These are phyloP conservation scores for Zosterops lateralis DNA, from an alignment of 2,113 vertebrate genomes.

Conservation along the genomic window DNA sequence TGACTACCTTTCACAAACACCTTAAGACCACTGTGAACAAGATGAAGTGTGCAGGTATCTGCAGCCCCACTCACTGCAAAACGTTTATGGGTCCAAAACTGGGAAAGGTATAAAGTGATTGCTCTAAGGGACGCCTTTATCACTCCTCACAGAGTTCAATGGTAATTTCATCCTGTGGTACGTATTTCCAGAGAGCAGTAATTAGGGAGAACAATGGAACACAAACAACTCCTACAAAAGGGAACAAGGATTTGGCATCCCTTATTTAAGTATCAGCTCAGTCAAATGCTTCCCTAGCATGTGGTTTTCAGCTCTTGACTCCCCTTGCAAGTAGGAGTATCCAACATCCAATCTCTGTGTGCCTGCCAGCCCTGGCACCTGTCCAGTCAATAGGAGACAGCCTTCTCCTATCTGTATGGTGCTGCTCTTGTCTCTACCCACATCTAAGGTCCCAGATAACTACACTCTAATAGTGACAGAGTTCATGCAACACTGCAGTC, in stretches of 20 bases:
- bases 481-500: not conserved
- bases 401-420: not conserved
- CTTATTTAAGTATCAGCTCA: not conserved
- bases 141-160: not conserved
- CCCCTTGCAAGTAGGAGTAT: not conserved
- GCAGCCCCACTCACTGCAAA: not conserved
- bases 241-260: not conserved
- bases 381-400: not conserved
- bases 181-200: not conserved
- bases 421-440: not conserved
- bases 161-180: not conserved
- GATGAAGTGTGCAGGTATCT: not conserved
- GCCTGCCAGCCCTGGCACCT: not conserved
- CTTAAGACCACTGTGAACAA: not conserved
- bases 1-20: not conserved
- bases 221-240: not conserved
- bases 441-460: not conserved
- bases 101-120: not conserved
- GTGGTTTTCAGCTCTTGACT: slow-evolving; percentile 14
- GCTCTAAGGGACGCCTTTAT: not conserved
- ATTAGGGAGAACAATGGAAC: slow-evolving; percentile 38
- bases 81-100: not conserved
- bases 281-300: not conserved
- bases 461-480: not conserved
- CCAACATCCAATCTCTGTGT: not conserved